Evolutionary conservation across 2,888 invertebrate genomes (phyloP), one percentile per base, ranked within the genome.

Genomic region (Mesodorylaimus sp.): DNA sequence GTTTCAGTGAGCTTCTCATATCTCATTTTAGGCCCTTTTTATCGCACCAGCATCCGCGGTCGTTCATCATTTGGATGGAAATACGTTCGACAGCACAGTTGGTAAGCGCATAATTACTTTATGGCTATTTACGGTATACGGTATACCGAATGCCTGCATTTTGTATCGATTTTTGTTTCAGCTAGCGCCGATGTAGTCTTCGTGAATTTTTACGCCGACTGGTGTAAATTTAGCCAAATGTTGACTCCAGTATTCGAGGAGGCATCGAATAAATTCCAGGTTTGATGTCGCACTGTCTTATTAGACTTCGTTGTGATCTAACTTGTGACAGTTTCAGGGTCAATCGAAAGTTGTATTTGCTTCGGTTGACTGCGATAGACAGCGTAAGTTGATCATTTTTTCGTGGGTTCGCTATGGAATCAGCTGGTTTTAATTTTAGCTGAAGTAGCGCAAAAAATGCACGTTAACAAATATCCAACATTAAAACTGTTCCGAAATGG

Each of bases 141-240:
- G n/a, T n/a, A n/a, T n/a, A n/a, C n/a, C n/a, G n/a, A n/a, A n/a
- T n/a, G n/a, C n/a, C n/a, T n/a, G n/a, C n/a, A n/a, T n/a, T n/a
- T n/a, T n/a, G n/a, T n/a, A n/a, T n/a, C n/a, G n/a, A n/a, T n/a
- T n/a, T n/a, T n/a, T n/a, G n/a, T 24, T 61, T 52, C 52, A 63
- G 63, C 53, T 25, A 45, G 51, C 13, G 86, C 89, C 76, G 93
- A 97, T 74, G 73, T 97, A 70, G 91, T 95, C 54, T 84, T 97
- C 71, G 79, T 97, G 54, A 97, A 99, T 73, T 97, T 97, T 72
- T 97, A 95, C 73, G 97, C 97, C 28, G 93, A 97, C 67, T 97
- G 97, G 97, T 97, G 97, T 73, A 80, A 86, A 63, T 97, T 95
- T 74, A 95, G 95, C 73, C 93, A 87, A 69, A 78, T 89, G 73